Base-by-base conservation (phyloP, 2,888 invertebrate genomes). In the Onthophagus sagittarius region DNA sequence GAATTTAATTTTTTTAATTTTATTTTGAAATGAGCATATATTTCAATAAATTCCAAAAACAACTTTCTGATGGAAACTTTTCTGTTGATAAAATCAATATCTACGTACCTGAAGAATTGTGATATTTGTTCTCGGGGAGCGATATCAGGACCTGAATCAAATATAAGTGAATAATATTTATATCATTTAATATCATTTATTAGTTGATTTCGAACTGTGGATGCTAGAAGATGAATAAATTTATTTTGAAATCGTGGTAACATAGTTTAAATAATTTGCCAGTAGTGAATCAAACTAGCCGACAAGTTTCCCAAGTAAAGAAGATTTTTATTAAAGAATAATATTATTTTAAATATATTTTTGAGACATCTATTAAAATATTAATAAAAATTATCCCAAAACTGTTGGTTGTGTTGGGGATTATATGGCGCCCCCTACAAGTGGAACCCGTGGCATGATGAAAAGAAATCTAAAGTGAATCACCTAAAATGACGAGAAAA, bases 121-220 rank as follows among this genome's bases (percentile, higher is more conserved):
- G 74, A 75, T 75, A 77, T 75, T 74, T 78, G 77, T 72, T 78
- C 77, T 67, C 73, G 71, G 73, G 77, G 78, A 62, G 75, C 32
- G 63, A 75, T 65, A 72, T 78, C 77, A 73, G 76, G 76, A 74
- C 77, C 77, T 14, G 73, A 76, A 75, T 78, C 76, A 72, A 78
- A 78, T 63, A 79, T 53, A 75, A 77, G 72, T 78, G 78, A 75
- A 74, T 74, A 77, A 73, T 78, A 79, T 72, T 79, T 77, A 69
- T 67, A 72, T 75, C 71, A 75, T 70, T 74, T 73, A 69, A 79
- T 77, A 7, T 77, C 76, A 33, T 62, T 64, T 70, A 79, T 67
- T 73, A 79, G 65, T 72, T 76, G 23, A 69, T 74, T 71, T 72
- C 71, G 64, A 62, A 78, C 76, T 65, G 74, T 67, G 69, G 72